Base-by-base conservation (phyloP, 1,140 invertebrate species). In the Drosophila kohkoa region DNA sequence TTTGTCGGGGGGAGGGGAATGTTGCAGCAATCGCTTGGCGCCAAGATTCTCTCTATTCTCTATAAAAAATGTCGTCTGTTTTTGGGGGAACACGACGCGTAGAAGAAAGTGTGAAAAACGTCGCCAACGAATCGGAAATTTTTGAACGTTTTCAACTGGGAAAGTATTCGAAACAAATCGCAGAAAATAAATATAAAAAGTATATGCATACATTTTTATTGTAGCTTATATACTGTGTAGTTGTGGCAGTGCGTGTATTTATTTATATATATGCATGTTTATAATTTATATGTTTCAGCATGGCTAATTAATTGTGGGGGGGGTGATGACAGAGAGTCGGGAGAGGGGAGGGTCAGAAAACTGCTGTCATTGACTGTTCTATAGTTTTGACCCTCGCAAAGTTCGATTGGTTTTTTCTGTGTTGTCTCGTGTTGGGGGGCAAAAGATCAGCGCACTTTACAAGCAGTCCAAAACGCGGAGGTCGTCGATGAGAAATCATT, bases 341-440 rank as follows among this genome's bases (percentile, higher is more conserved):
- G n/a, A n/a, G 63, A 58, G 43, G 48, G 38, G 7, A 28, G 4
- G 11, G 48, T 60, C 49, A 16, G 59, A 64, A 64, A 20, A 60
- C 30, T 55, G 64, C 81, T 88, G 83, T 80, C 85, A 88, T 88
- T 88, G 83, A 88, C 83, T 89, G 83, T 46, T 78, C 77, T 81
- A 88, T 88, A 89, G 83, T 88, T 88, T 75, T 88, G 83, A 88
- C 83, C 83, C 83, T 88, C 83, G 74, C 77, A 83, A 89, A 88
- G 83, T 88, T 88, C 83, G 83, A 83, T 65, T 83, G 77, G 16
- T 52, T 41, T 8, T 35, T 8, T 2, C 10, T 32, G 30, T 32
- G 30, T 25, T 25, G 20, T 25, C 20, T 25, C 20, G 20, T 25
- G 20, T 25, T 46, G 46, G 51, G 30, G 63, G 69, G 66, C 64